Conservation (phyloP, 2,888 invertebrate genomes). For the Cataglyphis albicans region DNA sequence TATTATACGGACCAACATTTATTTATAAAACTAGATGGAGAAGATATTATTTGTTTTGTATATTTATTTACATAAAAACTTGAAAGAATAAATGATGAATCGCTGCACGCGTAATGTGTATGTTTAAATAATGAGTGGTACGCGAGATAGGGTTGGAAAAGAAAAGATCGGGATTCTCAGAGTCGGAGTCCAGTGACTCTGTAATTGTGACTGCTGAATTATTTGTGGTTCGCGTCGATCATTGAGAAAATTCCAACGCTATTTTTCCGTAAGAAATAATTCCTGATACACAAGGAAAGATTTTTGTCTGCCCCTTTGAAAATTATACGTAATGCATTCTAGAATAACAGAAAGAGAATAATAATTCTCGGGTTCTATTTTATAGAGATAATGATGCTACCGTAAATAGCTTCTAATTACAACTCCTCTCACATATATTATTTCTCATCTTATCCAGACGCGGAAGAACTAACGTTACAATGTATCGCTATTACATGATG, state of each 20-base stretch:
- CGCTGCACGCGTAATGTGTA: background rate
- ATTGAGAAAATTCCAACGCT: background rate
- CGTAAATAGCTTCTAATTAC: constrained; percentile 13
- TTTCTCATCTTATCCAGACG: constrained; percentile 19
- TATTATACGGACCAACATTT: no score
- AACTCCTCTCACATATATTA: constrained; percentile 41
- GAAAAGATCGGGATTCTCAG: background rate
- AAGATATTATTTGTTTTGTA: no score
- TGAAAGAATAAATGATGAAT: no score
- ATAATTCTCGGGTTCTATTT: background rate
- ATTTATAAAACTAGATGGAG: no score
- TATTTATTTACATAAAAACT: no score
- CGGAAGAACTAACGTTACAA: constrained; percentile 34
- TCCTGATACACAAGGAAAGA: background rate
- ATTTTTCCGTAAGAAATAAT: background rate
- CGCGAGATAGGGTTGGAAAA: background rate
- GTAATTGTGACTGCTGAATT: constrained; percentile 13
- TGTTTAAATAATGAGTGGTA: background rate
- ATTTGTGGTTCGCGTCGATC: constrained; percentile 1
- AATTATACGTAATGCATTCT: background rate
- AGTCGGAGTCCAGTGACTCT: constrained; percentile 22
- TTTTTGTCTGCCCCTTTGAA: background rate
- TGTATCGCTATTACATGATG: constrained; percentile 29
- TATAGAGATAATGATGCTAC: background rate
- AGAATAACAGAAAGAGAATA: background rate